These are phyloP conservation scores for Conops quadrifasciatus DNA, from an alignment of 2,888 invertebrate genomes.

Conservation along the genomic window DNA sequence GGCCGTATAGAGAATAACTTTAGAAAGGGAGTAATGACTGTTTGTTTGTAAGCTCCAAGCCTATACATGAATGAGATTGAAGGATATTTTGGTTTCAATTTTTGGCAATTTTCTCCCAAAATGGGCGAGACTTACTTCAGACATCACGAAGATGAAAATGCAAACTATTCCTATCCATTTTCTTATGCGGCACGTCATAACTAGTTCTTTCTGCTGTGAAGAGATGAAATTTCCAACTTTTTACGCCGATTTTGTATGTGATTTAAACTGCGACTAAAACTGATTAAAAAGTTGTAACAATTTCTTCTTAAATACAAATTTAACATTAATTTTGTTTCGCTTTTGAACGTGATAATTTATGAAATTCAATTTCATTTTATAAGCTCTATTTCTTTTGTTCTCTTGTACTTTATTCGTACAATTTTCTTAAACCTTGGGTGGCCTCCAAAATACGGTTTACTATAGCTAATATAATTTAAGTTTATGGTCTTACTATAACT, in stretches of 20 bases:
- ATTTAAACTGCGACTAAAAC: too few species aligned
- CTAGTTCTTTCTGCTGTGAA: slow-evolving; percentile 30
- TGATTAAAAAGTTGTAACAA: slow-evolving; percentile 34
- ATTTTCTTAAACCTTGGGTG: too few species aligned
- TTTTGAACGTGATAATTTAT: background rate
- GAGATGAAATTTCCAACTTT: slow-evolving; percentile 31
- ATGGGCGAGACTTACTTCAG: slow-evolving; percentile 33
- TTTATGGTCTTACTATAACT: too few species aligned
- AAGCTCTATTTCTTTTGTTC: too few species aligned
- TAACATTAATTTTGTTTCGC: too few species aligned
- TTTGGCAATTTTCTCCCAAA: background rate
- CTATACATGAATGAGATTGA: too few species aligned
- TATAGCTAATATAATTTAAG: too few species aligned
- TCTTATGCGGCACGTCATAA: slow-evolving; percentile 29
- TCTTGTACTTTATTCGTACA: too few species aligned
- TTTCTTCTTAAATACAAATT: slow-evolving; percentile 42
- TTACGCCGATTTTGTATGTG: slow-evolving; percentile 41
- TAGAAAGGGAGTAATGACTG: background rate
- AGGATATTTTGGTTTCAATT: too few species aligned
- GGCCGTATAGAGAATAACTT: background rate
- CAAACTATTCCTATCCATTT: slow-evolving; percentile 34
- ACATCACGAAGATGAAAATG: slow-evolving; percentile 35
- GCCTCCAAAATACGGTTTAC: too few species aligned
- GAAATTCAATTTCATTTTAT: too few species aligned
- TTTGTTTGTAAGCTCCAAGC: too few species aligned